Conservation (phyloP, 2,113 vertebrate genomes). For the Tympanuchus pallidicinctus region DNA sequence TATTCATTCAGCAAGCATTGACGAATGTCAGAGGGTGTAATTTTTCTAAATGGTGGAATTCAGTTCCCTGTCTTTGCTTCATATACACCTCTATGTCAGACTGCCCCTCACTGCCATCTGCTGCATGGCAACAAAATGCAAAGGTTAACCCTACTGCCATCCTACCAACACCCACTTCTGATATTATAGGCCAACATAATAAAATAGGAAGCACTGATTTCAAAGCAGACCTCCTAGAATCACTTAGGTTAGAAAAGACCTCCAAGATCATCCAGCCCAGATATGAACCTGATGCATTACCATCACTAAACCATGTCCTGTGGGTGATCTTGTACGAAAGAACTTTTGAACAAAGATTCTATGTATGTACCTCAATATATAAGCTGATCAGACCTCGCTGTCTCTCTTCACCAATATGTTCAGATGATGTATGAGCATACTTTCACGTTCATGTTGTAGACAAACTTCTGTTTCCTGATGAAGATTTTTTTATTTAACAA, state of each 20-base stretch:
- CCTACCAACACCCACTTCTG: no score
- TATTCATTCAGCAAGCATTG: no score
- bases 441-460: neutral
- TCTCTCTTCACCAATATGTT: neutral
- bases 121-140: no score
- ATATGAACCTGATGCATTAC: neutral
- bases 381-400: neutral
- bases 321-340: neutral
- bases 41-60: no score
- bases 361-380: neutral
- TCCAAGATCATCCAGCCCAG: neutral
- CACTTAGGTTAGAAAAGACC: neutral
- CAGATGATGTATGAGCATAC: neutral
- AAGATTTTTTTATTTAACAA: neutral
- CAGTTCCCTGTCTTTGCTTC: no score
- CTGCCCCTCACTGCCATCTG: no score
- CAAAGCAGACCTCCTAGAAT: neutral
- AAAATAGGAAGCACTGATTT: no score
- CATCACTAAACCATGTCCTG: neutral
- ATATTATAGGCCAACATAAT: no score
- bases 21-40: no score
- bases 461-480: neutral
- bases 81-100: no score
- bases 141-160: no score
- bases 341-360: accelerated